Percentiles rank a stretch among this genome's conserved stretches.
phyloP scores from a whole-genome alignment of 1,140 invertebrate genomes.

The Micrasema longulum region DNA sequence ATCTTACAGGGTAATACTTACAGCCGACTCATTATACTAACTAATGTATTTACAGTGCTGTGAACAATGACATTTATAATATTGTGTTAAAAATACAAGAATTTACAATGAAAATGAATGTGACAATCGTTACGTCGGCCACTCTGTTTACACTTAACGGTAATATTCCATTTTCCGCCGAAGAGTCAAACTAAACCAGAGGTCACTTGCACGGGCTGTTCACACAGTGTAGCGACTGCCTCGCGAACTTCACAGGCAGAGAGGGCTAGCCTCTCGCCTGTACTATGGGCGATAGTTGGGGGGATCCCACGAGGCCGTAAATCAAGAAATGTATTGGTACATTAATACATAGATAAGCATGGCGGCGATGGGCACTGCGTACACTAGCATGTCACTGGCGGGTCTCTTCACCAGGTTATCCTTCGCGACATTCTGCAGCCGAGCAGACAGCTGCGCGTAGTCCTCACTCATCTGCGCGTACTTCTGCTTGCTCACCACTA shows the following conservation, averaged over 20 bases:
- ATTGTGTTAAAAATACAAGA: not conserved
- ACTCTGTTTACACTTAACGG: constrained; percentile 5
- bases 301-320: constrained; percentile 67
- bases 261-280: constrained; percentile 26
- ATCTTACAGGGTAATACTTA: constrained; percentile 11
- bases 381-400: constrained; percentile 53
- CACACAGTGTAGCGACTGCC: constrained; percentile 19
- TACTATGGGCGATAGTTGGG: constrained; percentile 57
- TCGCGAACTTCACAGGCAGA: constrained; percentile 11
- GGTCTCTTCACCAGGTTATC: constrained; percentile 47
- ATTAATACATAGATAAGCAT: constrained; percentile 59
- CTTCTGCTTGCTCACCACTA: constrained; percentile 65
- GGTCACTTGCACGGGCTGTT: constrained; percentile 25
- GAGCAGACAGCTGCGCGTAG: constrained; percentile 60
- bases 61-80: constrained; percentile 24
- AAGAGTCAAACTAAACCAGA: not conserved
- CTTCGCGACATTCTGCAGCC: constrained; percentile 59
- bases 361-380: constrained; percentile 57
- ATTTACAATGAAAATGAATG: constrained; percentile 11
- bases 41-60: constrained; percentile 23
- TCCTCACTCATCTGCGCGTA: constrained; percentile 63
- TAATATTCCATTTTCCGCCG: constrained; percentile 15
- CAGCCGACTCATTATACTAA: constrained; percentile 6
- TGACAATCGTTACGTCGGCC: constrained; percentile 13
- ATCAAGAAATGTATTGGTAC: constrained; percentile 65